Conservation (phyloP, 1,140 invertebrate genomes). For the Tachypleus tridentatus region DNA sequence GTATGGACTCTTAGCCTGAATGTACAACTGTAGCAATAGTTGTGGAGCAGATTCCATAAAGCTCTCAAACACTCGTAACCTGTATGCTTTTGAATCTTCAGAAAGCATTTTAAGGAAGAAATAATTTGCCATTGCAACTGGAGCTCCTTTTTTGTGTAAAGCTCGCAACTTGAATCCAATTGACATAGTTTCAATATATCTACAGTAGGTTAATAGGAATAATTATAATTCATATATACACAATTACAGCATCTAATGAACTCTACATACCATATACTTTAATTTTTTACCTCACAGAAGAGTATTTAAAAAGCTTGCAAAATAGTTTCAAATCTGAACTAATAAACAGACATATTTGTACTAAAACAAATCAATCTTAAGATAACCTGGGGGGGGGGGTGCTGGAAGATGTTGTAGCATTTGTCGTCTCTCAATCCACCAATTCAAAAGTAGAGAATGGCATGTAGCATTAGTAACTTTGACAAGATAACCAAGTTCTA, state of each 20-base stretch:
- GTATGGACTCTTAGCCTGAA: constrained; percentile 37
- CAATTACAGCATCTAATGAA: background rate
- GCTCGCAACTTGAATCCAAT: constrained; percentile 41
- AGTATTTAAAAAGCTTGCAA: no score
- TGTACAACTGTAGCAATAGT: constrained; percentile 64
- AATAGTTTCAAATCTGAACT: no score
- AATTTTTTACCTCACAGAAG: no score
- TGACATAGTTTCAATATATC: constrained; percentile 48
- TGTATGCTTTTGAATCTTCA: constrained; percentile 69
- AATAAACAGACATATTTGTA: no score
- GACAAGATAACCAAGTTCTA: no score
- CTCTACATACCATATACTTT: background rate
- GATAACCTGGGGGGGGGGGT: no score
- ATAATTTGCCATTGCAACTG: constrained; percentile 23
- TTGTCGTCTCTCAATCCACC: no score
- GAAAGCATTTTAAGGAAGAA: constrained; percentile 33
- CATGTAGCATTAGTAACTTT: no score
- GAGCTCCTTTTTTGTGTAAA: constrained; percentile 29
- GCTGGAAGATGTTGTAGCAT: no score
- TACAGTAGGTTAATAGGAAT: constrained; percentile 16
- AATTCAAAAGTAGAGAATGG: no score
- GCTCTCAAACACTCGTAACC: constrained; percentile 74
- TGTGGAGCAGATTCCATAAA: constrained; percentile 82
- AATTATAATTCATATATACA: background rate
- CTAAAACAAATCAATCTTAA: no score